Percentiles rank a stretch among this genome's conserved stretches.
These are phyloP conservation scores for Solenodon paradoxus DNA, from an alignment of 2,113 vertebrate species.

Conservation along the genomic window DNA sequence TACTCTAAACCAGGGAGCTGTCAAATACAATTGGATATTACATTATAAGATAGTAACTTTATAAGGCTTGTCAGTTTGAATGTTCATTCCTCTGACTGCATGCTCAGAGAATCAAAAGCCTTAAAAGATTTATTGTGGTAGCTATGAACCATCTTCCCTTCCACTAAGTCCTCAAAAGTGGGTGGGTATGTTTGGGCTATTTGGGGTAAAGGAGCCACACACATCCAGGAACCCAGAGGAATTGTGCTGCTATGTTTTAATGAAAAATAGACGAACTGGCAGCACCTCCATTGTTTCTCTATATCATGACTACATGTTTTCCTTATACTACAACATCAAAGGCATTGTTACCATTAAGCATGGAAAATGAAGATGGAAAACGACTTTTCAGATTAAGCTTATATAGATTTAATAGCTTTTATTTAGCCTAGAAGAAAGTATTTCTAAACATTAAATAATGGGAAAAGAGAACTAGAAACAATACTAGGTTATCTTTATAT, in stretches of 20 bases:
- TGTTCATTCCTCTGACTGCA: neutral
- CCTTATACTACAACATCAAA: neutral
- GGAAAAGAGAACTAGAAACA: conserved; percentile 28
- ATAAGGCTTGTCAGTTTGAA: conserved; percentile 35
- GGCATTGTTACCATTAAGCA: neutral
- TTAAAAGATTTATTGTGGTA: neutral
- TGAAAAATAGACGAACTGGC: neutral
- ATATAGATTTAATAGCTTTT: conserved; percentile 5
- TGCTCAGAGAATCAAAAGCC: neutral
- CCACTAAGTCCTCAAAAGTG: neutral
- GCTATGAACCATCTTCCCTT: neutral
- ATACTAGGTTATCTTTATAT: neutral
- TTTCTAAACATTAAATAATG: conserved; percentile 18
- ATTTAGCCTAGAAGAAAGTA: neutral
- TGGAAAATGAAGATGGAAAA: conserved; percentile 16
- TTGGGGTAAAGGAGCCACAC: neutral
- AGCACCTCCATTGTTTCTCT: neutral
- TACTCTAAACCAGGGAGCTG: conserved; percentile 30
- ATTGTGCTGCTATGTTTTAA: neutral
- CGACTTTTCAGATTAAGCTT: conserved; percentile 15
- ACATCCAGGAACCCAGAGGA: neutral
- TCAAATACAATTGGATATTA: conserved; percentile 55
- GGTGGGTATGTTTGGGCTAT: neutral
- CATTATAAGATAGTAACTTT: conserved; percentile 41
- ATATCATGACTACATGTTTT: neutral